Percentiles rank a stretch among this genome's conserved stretches.
phyloP scores from a whole-genome alignment of 2,113 vertebrate species.

The Sinocyclocheilus maitianheensis region DNA sequence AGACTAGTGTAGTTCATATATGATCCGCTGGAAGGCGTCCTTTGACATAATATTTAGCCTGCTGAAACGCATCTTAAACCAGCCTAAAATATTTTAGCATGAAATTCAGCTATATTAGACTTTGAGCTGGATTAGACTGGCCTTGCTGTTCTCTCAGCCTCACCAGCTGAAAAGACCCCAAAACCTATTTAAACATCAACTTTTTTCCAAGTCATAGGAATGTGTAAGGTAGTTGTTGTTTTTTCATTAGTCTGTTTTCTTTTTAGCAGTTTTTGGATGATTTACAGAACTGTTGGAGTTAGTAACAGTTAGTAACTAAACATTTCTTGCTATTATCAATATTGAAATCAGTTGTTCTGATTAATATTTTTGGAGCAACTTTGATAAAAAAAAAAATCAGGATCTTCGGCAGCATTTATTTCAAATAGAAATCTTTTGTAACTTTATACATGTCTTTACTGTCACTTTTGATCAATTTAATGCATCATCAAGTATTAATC shows the following conservation, averaged over 20 bases:
- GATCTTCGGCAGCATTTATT: no score
- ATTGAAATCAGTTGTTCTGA: neutral
- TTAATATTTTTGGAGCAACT: no score
- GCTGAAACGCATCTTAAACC: neutral
- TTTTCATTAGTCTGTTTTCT: neutral
- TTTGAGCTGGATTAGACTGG: neutral
- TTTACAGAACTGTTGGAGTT: no score
- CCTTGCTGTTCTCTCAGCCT: neutral
- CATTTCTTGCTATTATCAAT: neutral
- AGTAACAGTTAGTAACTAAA: neutral
- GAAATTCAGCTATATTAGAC: neutral
- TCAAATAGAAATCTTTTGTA: no score
- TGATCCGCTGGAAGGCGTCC: slow-evolving; percentile 61
- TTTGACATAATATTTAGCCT: neutral
- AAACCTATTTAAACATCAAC: neutral
- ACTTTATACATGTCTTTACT: no score
- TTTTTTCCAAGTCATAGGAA: no score
- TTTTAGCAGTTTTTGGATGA: neutral
- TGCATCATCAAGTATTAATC: neutral
- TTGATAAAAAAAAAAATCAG: no score
- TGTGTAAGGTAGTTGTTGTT: neutral
- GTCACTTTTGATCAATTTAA: no score
- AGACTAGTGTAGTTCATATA: slow-evolving; percentile 40
- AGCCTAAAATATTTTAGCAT: neutral
- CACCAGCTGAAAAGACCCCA: neutral